phyloP scores from a whole-genome alignment of 2,113 vertebrate genomes.

The Paedocypris sp. region DNA sequence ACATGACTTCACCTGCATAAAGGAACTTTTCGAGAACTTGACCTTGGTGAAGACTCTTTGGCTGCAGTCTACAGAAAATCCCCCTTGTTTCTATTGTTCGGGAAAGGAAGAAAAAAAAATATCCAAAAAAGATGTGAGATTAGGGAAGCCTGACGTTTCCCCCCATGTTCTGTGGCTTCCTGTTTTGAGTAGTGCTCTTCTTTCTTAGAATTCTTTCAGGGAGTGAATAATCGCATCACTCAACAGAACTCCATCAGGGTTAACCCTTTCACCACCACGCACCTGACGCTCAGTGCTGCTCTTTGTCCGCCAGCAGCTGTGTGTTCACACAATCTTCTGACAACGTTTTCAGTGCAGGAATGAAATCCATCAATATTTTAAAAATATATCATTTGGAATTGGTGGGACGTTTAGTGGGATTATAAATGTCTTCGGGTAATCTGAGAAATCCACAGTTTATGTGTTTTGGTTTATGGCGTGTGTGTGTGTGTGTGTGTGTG shows the following conservation, averaged over 20 bases:
- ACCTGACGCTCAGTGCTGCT: conserved; percentile 4
- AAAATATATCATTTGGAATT: too few species aligned
- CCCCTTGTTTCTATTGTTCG: conserved; percentile 11
- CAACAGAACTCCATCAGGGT: conserved; percentile 27
- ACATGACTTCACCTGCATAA: conserved; percentile 2
- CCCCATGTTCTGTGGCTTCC: conserved; percentile 16
- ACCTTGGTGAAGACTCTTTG: conserved; percentile 8
- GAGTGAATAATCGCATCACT: conserved; percentile 17
- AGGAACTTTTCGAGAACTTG: conserved; percentile 5
- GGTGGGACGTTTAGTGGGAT: too few species aligned
- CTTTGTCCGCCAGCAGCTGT: conserved; percentile 15
- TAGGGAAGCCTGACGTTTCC: conserved; percentile 4
- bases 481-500: too few species aligned
- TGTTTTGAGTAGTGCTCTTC: conserved; percentile 24
- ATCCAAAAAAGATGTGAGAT: conserved; percentile 24
- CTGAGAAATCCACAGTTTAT: too few species aligned
- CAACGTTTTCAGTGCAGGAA: too few species aligned
- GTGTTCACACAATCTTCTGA: background rate
- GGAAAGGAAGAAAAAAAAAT: background rate
- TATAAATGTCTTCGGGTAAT: too few species aligned
- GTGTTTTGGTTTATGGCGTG: too few species aligned
- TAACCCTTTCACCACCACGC: conserved; percentile 1
- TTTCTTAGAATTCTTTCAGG: conserved; percentile 28
- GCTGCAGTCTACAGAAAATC: background rate
- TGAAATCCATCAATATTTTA: too few species aligned